Percentiles rank a stretch among this genome's conserved stretches.
phyloP scores from a whole-genome alignment of 2,888 invertebrate genomes.

The Carpatolechia fugitivella region DNA sequence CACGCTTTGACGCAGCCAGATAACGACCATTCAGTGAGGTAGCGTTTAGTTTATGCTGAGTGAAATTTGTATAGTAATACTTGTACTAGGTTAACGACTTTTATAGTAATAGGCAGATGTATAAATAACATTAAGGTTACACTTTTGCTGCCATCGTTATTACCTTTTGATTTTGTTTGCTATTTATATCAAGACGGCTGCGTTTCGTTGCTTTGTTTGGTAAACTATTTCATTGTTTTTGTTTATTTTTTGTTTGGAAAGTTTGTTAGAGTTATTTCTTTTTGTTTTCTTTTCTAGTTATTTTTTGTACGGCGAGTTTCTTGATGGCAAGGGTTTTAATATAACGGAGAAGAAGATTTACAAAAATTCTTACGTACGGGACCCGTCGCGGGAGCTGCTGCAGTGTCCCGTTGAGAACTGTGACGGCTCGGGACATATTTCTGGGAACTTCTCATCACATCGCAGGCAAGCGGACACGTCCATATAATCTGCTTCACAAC shows the following conservation, averaged over 20 bases:
- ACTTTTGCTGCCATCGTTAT: slow-evolving; percentile 20
- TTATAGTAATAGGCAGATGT: slow-evolving; percentile 31
- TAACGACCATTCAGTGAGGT: slow-evolving; percentile 34
- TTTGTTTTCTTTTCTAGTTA: slow-evolving; percentile 32
- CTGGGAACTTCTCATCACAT: slow-evolving; percentile 93
- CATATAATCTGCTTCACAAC: neutral
- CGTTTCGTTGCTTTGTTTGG: slow-evolving; percentile 17
- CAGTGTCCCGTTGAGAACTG: slow-evolving; percentile 89
- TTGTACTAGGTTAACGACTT: slow-evolving; percentile 42
- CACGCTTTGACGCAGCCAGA: slow-evolving; percentile 45
- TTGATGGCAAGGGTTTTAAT: neutral
- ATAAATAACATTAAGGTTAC: slow-evolving; percentile 26
- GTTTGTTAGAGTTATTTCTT: slow-evolving; percentile 22
- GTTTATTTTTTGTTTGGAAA: slow-evolving; percentile 26
- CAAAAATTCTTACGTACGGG: slow-evolving; percentile 73
- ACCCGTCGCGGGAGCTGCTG: slow-evolving; percentile 84
- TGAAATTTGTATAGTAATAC: slow-evolving; percentile 10
- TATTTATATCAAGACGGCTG: slow-evolving; percentile 12
- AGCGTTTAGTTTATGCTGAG: slow-evolving; percentile 28
- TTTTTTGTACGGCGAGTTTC: slow-evolving; percentile 31
- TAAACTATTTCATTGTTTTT: too few species aligned
- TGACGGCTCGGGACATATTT: slow-evolving; percentile 93
- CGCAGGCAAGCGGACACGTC: slow-evolving; percentile 85
- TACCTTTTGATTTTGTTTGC: slow-evolving; percentile 22
- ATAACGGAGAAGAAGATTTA: slow-evolving; percentile 20